These are phyloP conservation scores for Varanus komodoensis DNA, from an alignment of 2,113 vertebrate genomes.

Conservation along the genomic window DNA sequence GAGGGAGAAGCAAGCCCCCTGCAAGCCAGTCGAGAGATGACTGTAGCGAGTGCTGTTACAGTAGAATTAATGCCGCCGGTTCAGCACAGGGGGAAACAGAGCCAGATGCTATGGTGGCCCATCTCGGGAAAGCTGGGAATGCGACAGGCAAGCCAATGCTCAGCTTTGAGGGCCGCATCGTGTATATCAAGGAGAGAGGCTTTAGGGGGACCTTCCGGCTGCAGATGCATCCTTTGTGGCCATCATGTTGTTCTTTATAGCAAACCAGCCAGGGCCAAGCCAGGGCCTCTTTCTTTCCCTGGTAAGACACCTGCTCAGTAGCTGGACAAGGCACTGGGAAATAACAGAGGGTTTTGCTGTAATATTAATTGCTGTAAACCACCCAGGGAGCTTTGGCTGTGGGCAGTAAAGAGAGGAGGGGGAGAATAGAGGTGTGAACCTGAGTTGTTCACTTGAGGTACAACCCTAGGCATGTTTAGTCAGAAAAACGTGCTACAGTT, in stretches of 20 bases:
- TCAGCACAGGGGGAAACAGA: constrained; percentile 21
- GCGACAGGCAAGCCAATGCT: not conserved
- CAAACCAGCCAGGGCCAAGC: not conserved
- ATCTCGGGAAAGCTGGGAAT: not conserved
- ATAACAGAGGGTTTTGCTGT: not conserved
- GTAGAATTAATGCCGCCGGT: constrained; percentile 54
- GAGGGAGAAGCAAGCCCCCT: constrained; percentile 12
- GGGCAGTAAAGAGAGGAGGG: no score
- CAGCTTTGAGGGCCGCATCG: not conserved
- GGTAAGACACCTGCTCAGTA: not conserved
- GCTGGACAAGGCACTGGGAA: not conserved
- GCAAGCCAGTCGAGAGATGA: constrained; percentile 41
- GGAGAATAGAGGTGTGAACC: not conserved
- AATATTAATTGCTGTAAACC: not conserved
- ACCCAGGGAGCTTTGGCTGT: no score
- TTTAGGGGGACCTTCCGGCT: not conserved
- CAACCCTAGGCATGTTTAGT: no score
- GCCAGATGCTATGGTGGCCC: not conserved
- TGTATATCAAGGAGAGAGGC: not conserved
- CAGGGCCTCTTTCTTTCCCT: not conserved
- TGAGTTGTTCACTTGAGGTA: not conserved
- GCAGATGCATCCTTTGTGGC: not conserved
- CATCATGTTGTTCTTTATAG: not conserved
- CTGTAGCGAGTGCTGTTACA: not conserved
- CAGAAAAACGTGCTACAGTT: no score